Conservation (phyloP, 1,140 invertebrate genomes). For the Psilanteris sp. region DNA sequence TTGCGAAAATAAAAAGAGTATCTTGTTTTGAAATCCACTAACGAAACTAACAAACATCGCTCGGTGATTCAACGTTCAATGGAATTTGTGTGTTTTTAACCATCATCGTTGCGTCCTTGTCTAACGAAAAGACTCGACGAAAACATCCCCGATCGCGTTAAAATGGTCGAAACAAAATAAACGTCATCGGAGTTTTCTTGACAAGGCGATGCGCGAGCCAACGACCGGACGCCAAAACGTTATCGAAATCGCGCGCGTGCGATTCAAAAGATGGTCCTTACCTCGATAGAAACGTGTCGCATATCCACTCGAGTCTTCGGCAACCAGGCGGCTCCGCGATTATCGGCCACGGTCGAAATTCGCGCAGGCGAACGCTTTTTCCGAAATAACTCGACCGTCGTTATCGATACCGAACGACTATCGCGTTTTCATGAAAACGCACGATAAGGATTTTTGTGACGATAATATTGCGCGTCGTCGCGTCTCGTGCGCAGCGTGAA, state of each 20-base stretch:
- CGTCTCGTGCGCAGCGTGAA: conserved; percentile 35
- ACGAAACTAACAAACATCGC: no score
- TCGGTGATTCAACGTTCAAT: no score
- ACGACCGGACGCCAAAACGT: no score
- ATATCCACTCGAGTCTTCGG: conserved; percentile 12
- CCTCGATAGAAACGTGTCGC: conserved; percentile 67
- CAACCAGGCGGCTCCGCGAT: neutral
- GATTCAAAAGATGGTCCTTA: conserved; percentile 39
- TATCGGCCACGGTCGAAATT: no score
- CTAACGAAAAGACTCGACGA: no score
- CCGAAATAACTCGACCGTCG: conserved; percentile 6
- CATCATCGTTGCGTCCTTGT: no score
- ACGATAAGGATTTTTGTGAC: conserved; percentile 27
- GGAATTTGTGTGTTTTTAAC: no score
- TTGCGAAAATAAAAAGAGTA: no score
- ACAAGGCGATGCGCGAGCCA: conserved; percentile 9
- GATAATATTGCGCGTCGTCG: conserved; percentile 29
- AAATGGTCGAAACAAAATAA: no score
- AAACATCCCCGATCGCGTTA: no score
- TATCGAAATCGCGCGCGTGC: neutral
- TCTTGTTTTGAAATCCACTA: no score
- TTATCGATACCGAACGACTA: conserved; percentile 28
- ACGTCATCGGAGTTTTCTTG: no score
- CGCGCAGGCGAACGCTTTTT: conserved; percentile 2
- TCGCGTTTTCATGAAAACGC: conserved; percentile 43